A percentile compares a stretch with the other conserved stretches of the same genome.
phyloP scores from a whole-genome alignment of 2,113 vertebrate genomes.

The Condylura cristata region DNA sequence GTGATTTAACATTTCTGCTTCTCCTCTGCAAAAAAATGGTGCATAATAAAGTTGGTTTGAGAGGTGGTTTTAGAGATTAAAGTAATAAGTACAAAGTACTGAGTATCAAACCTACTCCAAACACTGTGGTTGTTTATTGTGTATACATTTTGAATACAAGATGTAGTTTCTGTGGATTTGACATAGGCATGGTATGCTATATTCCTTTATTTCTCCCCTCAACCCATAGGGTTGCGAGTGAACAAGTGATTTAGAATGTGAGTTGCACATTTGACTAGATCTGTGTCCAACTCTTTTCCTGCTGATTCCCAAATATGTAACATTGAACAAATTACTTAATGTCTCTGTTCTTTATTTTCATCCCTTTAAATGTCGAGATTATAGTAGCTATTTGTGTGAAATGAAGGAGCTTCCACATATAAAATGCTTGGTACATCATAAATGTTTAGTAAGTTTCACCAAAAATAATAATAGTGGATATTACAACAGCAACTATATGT shows the following conservation, averaged over 20 bases:
- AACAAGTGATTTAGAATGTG: neutral
- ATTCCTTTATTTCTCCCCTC: neutral
- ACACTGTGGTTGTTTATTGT: neutral
- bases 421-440: neutral
- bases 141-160: neutral
- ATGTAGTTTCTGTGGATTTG: neutral
- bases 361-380: neutral
- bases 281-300: neutral
- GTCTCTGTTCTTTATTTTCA: neutral
- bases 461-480: neutral
- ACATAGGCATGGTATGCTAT: too few relatives aligned
- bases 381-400: neutral
- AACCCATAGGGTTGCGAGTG: neutral
- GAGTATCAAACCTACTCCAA: neutral
- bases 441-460: neutral
- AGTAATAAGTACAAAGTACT: neutral
- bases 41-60: neutral
- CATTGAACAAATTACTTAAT: neutral
- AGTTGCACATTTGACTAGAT: neutral
- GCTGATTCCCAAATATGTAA: neutral
- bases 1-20: neutral
- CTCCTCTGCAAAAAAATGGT: neutral
- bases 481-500: neutral
- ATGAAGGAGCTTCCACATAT: neutral
- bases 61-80: neutral